A percentile compares a stretch with the other conserved stretches of the same genome.
phyloP scores from a whole-genome alignment of 2,113 vertebrate species.

The Actenoides lindsayi region DNA sequence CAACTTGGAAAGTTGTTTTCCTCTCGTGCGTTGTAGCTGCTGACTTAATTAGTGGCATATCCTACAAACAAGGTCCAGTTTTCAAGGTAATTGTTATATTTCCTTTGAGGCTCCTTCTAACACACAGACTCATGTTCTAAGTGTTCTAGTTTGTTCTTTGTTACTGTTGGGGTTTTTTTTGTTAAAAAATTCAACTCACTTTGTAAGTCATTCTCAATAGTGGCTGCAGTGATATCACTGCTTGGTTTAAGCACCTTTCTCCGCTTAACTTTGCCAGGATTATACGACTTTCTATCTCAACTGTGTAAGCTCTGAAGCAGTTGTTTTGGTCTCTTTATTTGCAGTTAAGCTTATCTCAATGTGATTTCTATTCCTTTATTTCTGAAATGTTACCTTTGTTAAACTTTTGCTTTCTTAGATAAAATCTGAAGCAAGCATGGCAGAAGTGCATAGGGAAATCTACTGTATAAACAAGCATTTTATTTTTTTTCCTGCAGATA shows the following conservation, averaged over 20 bases:
- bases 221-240: neutral
- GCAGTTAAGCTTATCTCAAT: neutral
- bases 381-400: neutral
- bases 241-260: neutral
- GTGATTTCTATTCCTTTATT: slow-evolving; percentile 4
- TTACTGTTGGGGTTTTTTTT: neutral
- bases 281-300: neutral
- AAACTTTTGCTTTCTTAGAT: neutral
- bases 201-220: neutral
- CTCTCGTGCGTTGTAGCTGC: neutral
- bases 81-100: neutral
- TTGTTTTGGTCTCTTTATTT: neutral
- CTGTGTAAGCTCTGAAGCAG: neutral
- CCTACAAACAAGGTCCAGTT: neutral
- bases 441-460: neutral
- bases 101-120: neutral
- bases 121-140: neutral
- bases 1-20: neutral
- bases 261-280: neutral
- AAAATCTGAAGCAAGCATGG: neutral
- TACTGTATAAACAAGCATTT: neutral
- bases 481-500: neutral
- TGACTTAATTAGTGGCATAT: slow-evolving; percentile 48
- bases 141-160: neutral
- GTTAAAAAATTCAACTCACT: neutral